Evolutionary conservation across 2,113 vertebrate genomes (phyloP).

Genomic region (Aleadryas rufinucha): DNA sequence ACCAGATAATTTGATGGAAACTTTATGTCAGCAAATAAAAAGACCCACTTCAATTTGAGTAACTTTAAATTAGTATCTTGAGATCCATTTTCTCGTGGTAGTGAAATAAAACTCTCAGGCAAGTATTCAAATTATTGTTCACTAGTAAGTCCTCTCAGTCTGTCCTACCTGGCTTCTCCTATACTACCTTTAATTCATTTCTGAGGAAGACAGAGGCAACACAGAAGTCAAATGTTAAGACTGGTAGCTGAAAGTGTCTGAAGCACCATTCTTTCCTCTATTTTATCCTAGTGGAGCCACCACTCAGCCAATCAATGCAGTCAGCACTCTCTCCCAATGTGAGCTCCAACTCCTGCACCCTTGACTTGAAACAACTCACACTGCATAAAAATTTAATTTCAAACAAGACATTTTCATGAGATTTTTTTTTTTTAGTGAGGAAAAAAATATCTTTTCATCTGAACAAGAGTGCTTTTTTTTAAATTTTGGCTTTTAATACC

Average conservation of each 20-base stretch:
- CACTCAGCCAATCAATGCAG: fast-evolving
- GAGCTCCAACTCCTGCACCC: background rate
- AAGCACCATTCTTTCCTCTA: background rate
- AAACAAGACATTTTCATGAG: background rate
- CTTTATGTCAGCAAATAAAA: background rate
- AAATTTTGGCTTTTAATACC: background rate
- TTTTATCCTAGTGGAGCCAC: background rate
- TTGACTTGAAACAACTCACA: background rate
- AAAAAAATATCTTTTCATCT: background rate
- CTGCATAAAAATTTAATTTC: background rate
- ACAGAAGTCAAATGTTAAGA: background rate
- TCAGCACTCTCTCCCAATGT: fast-evolving
- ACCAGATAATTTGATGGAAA: background rate
- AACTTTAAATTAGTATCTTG: background rate
- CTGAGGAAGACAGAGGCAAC: background rate
- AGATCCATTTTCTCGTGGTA: background rate
- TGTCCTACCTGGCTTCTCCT: background rate
- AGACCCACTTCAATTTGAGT: background rate
- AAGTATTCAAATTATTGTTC: background rate
- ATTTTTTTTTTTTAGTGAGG: background rate
- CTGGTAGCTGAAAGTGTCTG: background rate
- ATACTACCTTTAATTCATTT: background rate
- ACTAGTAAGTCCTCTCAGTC: background rate
- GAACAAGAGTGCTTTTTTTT: background rate
- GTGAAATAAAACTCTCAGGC: background rate